These are phyloP conservation scores for Lucilia sericata DNA, from an alignment of 1,140 invertebrate genomes.

Conservation along the genomic window DNA sequence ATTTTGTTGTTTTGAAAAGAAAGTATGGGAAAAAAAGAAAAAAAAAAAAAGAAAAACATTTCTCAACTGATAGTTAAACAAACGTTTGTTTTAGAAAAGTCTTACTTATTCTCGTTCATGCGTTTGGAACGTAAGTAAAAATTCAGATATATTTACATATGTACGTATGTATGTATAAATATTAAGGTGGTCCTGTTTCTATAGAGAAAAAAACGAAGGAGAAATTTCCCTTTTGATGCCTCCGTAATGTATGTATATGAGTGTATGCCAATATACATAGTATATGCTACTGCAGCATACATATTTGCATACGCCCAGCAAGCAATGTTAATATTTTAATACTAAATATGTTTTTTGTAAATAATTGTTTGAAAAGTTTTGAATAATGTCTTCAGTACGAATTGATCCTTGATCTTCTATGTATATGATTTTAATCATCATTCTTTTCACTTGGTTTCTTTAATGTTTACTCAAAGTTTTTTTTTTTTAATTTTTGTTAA, in stretches of 20 bases:
- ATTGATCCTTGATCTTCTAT: no score
- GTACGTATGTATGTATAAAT: background rate
- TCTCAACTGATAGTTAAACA: conserved; percentile 19
- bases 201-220: no score
- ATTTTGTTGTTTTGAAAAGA: background rate
- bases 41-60: background rate
- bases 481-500: no score
- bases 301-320: background rate
- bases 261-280: no score
- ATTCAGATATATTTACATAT: background rate
- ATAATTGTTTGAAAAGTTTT: no score
- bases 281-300: background rate
- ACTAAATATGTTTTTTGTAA: no score
- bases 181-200: background rate
- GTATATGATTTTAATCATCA: background rate
- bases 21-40: background rate
- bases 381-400: no score
- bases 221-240: no score
- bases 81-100: conserved; percentile 13
- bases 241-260: no score
- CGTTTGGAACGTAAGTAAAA: background rate
- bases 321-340: background rate
- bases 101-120: conserved; percentile 7
- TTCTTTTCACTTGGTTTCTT: background rate
- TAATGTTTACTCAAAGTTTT: no score